A percentile compares a stretch with the other conserved stretches of the same genome.
These are phyloP conservation scores for Eurystomus gularis DNA, from an alignment of 2,113 vertebrate species.

Conservation along the genomic window DNA sequence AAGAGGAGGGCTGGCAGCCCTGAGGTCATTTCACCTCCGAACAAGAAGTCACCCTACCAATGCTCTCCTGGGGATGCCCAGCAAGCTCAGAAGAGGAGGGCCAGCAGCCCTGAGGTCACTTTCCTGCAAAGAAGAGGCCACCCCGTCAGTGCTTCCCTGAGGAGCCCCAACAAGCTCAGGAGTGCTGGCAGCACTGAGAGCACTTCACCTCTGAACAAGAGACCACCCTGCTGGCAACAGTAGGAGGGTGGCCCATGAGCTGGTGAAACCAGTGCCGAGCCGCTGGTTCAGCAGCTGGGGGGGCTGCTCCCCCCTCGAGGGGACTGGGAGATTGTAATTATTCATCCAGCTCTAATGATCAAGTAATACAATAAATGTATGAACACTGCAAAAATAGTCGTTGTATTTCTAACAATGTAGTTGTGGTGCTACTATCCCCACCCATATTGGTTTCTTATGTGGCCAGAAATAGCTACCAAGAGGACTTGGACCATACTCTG, in stretches of 20 bases:
- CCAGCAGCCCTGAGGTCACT: no score
- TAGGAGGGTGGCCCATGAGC: not conserved
- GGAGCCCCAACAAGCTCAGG: no score
- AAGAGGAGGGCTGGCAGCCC: not conserved
- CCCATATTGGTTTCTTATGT: not conserved
- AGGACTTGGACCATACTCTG: not conserved
- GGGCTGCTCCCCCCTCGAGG: no score
- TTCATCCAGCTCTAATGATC: not conserved
- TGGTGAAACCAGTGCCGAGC: not conserved
- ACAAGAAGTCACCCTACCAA: no score
- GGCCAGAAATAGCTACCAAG: not conserved
- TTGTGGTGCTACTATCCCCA: not conserved
- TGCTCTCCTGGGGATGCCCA: rapidly evolving
- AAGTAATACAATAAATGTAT: not conserved
- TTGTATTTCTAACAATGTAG: not conserved
- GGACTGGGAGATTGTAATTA: rapidly evolving
- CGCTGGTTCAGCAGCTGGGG: not conserved
- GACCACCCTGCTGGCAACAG: no score
- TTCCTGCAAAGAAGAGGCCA: not conserved
- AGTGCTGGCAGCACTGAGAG: no score
- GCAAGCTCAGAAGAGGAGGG: not conserved
- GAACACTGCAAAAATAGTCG: not conserved
- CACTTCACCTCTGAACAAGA: no score
- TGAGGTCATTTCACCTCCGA: no score
- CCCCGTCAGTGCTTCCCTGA: no score